Evolutionary conservation across 2,113 vertebrate genomes (phyloP), one percentile per base, ranked within the genome.

Genomic region (Myiopsitta monachus): DNA sequence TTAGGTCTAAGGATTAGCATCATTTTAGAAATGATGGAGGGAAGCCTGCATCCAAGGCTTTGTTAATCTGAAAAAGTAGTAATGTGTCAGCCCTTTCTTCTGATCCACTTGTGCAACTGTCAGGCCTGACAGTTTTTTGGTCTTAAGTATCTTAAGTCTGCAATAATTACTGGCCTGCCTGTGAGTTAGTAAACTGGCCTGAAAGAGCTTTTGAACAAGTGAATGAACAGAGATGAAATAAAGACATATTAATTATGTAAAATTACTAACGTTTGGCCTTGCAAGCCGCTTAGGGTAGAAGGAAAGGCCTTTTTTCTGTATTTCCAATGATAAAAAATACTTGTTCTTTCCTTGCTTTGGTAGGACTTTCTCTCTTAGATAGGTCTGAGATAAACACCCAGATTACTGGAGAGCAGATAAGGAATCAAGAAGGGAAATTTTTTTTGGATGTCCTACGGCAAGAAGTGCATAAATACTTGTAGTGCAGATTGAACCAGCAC

Each of bases 1-100:
- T 92, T 74, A 88, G 92, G 92, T 86, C 82, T 49, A 73, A 46
- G 92, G 92, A 96, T 96, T 93, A 95, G 64, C 80, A 93, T 87
- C 79, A 86, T 95, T 96, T 95, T 83, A 95, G 92, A 55, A 93
- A 90, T 81, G 91, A 92, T 70, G 38, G 79, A 83, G 55, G 38
- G 76, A 86, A 88, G 64, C 41, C 54, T 92, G n/a, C 38, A 80
- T 83, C 79, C 80, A 74, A 61, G 63, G 57, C 49, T 92, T 86
- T 6, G 4, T 75, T 96, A 94, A 92, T 80, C 88, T 94, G 70
- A 69, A 94, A 83, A 77, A 77, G 79, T 41, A 90, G 63, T 83
- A 86, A 88, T 57, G 28, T 88, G 85, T 92, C 82, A 90, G 88
- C 57, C 79, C 90, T 88, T 93, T 90, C 73, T 68, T 73, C 63